A percentile compares a stretch with the other conserved stretches of the same genome.
Conservation (phyloP, 2,113 vertebrate genomes). For the Paramormyrops kingsleyae region DNA sequence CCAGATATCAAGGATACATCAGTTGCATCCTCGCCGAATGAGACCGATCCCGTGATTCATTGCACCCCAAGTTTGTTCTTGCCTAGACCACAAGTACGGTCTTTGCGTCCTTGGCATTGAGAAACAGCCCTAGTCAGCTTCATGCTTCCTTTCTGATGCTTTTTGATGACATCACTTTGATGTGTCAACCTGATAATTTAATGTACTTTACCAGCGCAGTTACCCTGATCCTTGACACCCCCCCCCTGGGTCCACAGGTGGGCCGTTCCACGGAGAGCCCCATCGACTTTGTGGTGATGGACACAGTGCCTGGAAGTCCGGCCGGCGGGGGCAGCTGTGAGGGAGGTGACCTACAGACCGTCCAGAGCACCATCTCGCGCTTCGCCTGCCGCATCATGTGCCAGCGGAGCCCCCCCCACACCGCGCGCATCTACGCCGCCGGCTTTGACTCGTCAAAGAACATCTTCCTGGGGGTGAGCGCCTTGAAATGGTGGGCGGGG, state of each 20-base stretch:
- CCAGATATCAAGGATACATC: background rate
- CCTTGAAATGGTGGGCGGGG: background rate
- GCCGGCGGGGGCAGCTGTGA: constrained; percentile 73
- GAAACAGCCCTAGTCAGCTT: background rate
- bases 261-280: constrained; percentile 95
- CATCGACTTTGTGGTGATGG: constrained; percentile 97
- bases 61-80: background rate
- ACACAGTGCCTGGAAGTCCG: constrained; percentile 91
- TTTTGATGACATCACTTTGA: background rate
- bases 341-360: constrained; percentile 80
- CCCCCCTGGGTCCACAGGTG: constrained; percentile 62
- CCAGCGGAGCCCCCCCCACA: constrained; percentile 87
- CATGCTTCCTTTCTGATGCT: background rate
- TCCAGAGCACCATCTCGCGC: constrained; percentile 97
- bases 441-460: constrained; percentile 98
- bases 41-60: background rate
- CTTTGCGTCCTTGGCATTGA: background rate
- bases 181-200: background rate
- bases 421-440: constrained; percentile 92
- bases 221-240: background rate
- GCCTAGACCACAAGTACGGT: background rate
- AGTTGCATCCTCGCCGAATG: background rate
- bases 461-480: constrained; percentile 94
- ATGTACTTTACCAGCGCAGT: background rate
- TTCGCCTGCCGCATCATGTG: constrained; percentile 97